Conservation (phyloP, 2,888 invertebrate genomes). For the Achlya flavicornis region DNA sequence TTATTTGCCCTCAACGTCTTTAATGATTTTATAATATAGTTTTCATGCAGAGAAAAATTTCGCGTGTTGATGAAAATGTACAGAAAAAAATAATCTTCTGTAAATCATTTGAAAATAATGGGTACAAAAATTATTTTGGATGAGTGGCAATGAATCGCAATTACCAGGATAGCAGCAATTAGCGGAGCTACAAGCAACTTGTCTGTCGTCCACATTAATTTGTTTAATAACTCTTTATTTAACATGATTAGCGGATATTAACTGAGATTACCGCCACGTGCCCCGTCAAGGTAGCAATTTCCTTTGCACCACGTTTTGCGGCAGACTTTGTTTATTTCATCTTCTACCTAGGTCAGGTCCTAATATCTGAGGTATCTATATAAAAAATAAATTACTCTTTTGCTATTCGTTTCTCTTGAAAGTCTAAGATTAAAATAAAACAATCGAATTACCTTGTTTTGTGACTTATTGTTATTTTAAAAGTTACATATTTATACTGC, state of each 20-base stretch:
- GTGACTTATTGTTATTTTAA: no score
- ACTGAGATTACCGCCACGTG: background rate
- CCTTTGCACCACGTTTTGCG: background rate
- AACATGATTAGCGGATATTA: conserved; percentile 7
- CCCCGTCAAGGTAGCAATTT: background rate
- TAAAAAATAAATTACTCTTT: no score
- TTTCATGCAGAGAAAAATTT: background rate
- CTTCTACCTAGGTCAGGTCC: background rate
- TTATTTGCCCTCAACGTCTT: background rate
- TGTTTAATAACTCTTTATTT: conserved; percentile 5
- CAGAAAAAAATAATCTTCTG: background rate
- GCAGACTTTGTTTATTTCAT: background rate
- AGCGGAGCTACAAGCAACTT: background rate
- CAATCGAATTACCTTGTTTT: no score
- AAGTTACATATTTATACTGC: no score
- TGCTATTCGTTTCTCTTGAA: no score
- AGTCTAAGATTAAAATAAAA: no score
- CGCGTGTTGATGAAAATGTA: background rate
- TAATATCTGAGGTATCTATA: background rate
- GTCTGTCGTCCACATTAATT: conserved; percentile 3
- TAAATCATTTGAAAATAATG: background rate
- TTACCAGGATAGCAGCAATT: background rate
- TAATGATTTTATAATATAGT: background rate
- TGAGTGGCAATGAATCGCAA: background rate
- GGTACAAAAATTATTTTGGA: background rate